Percentiles rank a stretch among this genome's conserved stretches.
These are phyloP conservation scores for Ictalurus furcatus DNA, from an alignment of 2,113 vertebrate species.

Conservation along the genomic window DNA sequence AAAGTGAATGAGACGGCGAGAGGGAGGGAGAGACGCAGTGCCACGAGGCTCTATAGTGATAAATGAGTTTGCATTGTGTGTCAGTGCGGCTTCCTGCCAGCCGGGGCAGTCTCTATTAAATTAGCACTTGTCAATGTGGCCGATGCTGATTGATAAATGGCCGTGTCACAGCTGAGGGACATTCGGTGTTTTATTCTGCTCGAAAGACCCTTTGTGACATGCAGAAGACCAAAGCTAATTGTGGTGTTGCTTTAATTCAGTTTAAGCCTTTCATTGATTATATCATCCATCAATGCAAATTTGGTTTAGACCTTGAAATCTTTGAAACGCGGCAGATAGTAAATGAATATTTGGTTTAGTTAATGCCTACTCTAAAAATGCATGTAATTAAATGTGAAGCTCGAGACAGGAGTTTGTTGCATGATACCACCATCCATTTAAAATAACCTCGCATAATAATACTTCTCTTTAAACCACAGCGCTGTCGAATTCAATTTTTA, in stretches of 20 bases:
- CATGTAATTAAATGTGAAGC: constrained; percentile 29
- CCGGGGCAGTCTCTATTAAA: constrained; percentile 96
- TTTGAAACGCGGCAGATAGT: constrained; percentile 29
- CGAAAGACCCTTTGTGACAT: constrained; percentile 62
- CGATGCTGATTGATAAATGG: constrained; percentile 98
- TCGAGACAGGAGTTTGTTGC: constrained; percentile 13
- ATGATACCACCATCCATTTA: not conserved
- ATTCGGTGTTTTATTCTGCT: constrained; percentile 81
- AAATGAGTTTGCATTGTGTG: constrained; percentile 97
- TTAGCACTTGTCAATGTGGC: constrained; percentile 97
- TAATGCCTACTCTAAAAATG: constrained; percentile 32
- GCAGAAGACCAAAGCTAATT: constrained; percentile 51
- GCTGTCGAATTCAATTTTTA: not conserved
- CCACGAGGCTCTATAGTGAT: constrained; percentile 81
- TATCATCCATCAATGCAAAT: constrained; percentile 52
- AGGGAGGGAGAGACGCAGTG: constrained; percentile 72
- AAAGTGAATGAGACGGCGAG: constrained; percentile 78
- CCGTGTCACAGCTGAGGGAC: constrained; percentile 86
- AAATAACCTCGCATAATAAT: not conserved
- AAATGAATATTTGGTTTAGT: constrained; percentile 37
- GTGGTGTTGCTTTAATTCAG: constrained; percentile 52
- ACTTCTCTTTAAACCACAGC: not conserved
- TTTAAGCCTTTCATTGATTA: constrained; percentile 53
- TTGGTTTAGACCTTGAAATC: constrained; percentile 42
- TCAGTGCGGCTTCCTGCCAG: constrained; percentile 92